phyloP scores from a whole-genome alignment of 92 coral and sea anemone species.

The Epizoanthus rinbou region DNA sequence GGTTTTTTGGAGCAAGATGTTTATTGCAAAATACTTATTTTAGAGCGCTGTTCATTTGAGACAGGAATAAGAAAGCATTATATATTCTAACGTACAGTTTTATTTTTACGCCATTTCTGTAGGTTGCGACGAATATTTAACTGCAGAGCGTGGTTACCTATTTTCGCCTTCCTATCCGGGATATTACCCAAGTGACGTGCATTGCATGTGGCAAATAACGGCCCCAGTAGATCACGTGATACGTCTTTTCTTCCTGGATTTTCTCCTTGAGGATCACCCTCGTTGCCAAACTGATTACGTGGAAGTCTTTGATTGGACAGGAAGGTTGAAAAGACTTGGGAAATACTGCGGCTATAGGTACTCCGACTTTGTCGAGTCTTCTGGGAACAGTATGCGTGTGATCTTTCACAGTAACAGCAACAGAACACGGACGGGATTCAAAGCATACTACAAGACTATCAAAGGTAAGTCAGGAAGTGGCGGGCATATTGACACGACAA shows the following conservation, averaged over 20 bases:
- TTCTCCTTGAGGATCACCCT: conserved; percentile 78
- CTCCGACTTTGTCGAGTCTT: conserved; percentile 69
- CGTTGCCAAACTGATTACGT: conserved; percentile 63
- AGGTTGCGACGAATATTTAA: conserved; percentile 53
- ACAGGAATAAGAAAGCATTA: too few relatives aligned
- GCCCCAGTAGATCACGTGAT: conserved; percentile 41
- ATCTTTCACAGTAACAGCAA: conserved; percentile 57
- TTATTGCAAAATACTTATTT: too few relatives aligned
- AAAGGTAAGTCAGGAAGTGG: conserved; percentile 42
- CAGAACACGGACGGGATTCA: conserved; percentile 61
- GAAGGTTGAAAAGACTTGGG: conserved; percentile 43
- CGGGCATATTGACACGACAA: neutral
- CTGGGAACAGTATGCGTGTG: conserved; percentile 54
- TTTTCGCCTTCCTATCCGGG: conserved; percentile 65
- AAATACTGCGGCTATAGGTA: conserved; percentile 71
- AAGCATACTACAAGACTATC: conserved; percentile 53
- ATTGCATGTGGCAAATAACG: conserved; percentile 66
- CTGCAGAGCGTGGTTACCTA: conserved; percentile 44
- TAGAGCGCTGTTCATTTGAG: too few relatives aligned
- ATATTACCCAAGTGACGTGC: conserved; percentile 47
- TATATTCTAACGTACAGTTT: too few relatives aligned
- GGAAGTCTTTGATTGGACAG: conserved; percentile 47
- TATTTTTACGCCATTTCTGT: neutral
- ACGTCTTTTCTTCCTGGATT: conserved; percentile 59
- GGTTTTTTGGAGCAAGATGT: too few relatives aligned